Base-by-base conservation (phyloP, 2,113 vertebrate genomes). In the Barbus barbus region DNA sequence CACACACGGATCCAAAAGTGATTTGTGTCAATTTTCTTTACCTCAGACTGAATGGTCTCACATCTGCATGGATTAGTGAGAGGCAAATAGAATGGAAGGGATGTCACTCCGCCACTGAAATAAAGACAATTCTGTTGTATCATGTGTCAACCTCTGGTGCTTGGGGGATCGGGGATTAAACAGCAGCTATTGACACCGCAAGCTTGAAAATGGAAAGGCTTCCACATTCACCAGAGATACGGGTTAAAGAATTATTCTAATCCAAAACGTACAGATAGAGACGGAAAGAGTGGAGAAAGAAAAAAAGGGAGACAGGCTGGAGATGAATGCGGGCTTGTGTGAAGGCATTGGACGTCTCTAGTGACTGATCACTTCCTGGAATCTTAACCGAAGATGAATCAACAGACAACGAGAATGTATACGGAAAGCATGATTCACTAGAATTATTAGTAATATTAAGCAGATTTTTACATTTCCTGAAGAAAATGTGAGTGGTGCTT, bases 21-120 rank as follows among this genome's bases (percentile, higher is more conserved):
- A 86, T 88, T 83, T 80, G 82, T 87, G 87, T 83, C 84, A 78
- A 86, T 83, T 85, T 85, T 76, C 74, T 83, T 82, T 79, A 75
- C 75, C 79, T 83, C 80, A 65, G 85, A 86, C 83, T 86, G 82
- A 87, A 81, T 73, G 36, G 63, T 78, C 61, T 79, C 80, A 71
- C 67, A 86, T 79, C 85, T 77, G 80, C 82, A 82, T 56, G 76
- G 65, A 82, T 82, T 76, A n/a, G 74, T 44, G 33, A 41, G 58
- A 67, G 74, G 28, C 78, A 82, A 78, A 79, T 56, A 82, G 78
- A 84, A 71, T 82, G 56, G 72, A 79, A 63, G 84, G 46, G 46
- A 56, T 81, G 79, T 71, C 80, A 36, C 60, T 80, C 78, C 11
- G 1, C 14, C n/a, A 41, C 84, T 84, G 83, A 84, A 88, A 89